Evolutionary conservation across 2,888 invertebrate genomes (phyloP), one percentile per base, ranked within the genome.

Genomic region (Dasysyrphus albostriatus): DNA sequence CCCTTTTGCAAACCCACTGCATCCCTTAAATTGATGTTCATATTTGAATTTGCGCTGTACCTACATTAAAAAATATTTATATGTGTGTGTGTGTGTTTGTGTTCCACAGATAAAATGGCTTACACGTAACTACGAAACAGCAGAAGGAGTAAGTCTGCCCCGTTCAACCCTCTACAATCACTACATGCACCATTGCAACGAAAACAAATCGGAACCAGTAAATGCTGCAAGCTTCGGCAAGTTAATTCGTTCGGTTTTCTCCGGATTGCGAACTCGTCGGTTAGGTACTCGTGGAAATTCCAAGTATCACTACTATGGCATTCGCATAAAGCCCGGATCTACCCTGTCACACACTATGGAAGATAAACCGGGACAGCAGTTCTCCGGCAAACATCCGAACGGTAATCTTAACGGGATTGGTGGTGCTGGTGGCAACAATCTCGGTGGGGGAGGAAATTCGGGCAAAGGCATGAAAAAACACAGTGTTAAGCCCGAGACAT

Each of bases 251-350:
- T 98, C 99, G 4, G 99, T 99, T 85, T 99, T 99, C 94, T 94
- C 98, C 89, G 99, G 99, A 19, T 94, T 99, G 90, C 94, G 98
- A 88, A 99, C 99, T 16, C 94, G 98, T 89, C 95, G 99, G 74
- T 94, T 99, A 59, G 99, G 99, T 88, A 99, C 99, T 4, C 95
- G 98, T 90, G 99, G 99, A 44, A 99, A 99, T 93, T 99, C 98
- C 37, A 99, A 99, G 93, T 99, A 99, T 93, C 99, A 99, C 94
- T 99, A 99, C 93, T 99, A 99, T 94, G 99, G 99, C n/a, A 99
- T 99, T 89, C 95, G 99, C 44, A 97, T 99, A 76, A 99, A 99
- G 93, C 97, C 97, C 0, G 96, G 95, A 78, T 98, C 98, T 3
- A 94, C 95, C 9, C 92, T 98, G 87, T 95, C 90, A 89, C 94